These are phyloP conservation scores for Heliconius himera DNA, from an alignment of 1,140 invertebrate genomes.

Conservation along the genomic window DNA sequence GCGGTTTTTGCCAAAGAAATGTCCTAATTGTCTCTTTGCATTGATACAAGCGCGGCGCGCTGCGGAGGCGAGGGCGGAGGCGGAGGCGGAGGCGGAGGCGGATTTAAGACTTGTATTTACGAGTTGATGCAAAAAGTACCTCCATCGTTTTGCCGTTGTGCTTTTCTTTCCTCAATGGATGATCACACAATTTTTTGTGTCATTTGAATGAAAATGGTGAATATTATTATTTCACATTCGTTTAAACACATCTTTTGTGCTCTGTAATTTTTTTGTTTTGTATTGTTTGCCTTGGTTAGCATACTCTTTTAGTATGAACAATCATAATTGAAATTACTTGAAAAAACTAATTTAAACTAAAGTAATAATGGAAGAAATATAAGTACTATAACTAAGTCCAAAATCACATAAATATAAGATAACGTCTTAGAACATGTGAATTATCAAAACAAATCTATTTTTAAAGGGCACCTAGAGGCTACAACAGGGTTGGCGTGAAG, in stretches of 20 bases:
- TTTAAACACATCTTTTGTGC: neutral
- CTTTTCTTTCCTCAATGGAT: neutral
- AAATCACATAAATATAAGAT: neutral
- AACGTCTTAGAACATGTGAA: neutral
- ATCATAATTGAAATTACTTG: too few relatives aligned
- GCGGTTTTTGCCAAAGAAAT: conserved; percentile 35
- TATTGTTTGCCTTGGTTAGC: neutral
- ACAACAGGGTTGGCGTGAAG: conserved; percentile 13
- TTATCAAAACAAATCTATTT: conserved; percentile 1
- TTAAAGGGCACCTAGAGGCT: neutral
- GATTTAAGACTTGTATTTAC: conserved; percentile 25
- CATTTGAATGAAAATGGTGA: neutral
- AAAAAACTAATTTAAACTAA: neutral
- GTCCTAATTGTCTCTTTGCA: conserved; percentile 29
- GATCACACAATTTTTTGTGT: neutral
- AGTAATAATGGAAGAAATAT: neutral
- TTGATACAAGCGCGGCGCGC: conserved; percentile 21
- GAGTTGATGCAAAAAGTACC: conserved; percentile 18
- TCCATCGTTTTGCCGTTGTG: neutral
- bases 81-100: conserved; percentile 20
- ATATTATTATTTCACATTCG: neutral
- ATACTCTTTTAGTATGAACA: too few relatives aligned
- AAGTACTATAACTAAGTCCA: neutral
- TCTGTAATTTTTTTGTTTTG: neutral
- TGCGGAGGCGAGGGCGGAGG: conserved; percentile 8